Base-by-base conservation (phyloP, 2,888 invertebrate genomes). In the Acanthococcus lagerstroemiae region DNA sequence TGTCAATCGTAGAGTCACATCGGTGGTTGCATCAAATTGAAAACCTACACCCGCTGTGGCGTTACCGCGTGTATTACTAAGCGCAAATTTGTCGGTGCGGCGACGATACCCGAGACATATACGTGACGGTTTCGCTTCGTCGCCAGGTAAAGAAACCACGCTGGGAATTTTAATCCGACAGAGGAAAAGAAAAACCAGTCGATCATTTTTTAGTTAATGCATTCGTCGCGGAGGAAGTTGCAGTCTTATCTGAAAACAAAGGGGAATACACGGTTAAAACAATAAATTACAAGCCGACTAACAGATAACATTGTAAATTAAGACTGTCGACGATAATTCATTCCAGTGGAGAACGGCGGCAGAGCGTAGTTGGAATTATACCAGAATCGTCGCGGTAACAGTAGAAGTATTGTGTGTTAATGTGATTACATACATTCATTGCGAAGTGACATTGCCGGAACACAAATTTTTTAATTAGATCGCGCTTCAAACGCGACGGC, bases 241-340 rank as follows among this genome's bases (percentile, higher is more conserved):
- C 48, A 61, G 50, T 61, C 61, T 61, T 61, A 61, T 61, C 61
- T 50, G 22, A 48, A 48, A 50, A 61, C 50, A 50, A 61, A 61
- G 50, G 61, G 27, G 50, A 61, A 61, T 48, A 61, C 61, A 48
- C 61, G 61, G 48, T 61, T 61, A 27, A 50, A 61, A 61, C 61
- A 61, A 61, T 61, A 61, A 61, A 61, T 61, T 61, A 61, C 48
- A 27, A 27, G 27, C 50, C 52, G 50, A 61, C 61, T 61, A 61
- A 61, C 61, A 61, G 61, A 61, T 61, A 61, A 61, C 61, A 61
- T 61, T 61, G 61, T 61, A 61, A 61, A 61, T 61, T 61, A 61
- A n/a, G 61, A 61, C 61, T 61, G 61, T 61, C 61, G 48, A 61
- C 61, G 26, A 61, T 61, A 61, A 61, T 61, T 61, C 61, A 61